Base-by-base conservation (phyloP, 2,113 vertebrate species). In the Mungos mungo region DNA sequence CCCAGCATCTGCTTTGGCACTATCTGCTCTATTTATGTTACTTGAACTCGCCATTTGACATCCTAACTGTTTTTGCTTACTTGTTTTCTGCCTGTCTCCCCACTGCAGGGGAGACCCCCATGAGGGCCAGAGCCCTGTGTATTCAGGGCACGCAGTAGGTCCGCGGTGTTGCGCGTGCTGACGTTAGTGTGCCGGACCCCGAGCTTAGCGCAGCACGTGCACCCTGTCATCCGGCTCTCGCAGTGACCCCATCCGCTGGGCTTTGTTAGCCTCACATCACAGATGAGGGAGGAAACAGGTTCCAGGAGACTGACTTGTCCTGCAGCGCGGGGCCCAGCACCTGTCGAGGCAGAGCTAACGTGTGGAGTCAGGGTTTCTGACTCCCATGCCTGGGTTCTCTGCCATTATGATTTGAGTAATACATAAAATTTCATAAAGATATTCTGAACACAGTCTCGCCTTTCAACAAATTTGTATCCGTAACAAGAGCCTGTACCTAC, bases 161-260 rank as follows among this genome's bases (percentile, higher is more conserved):
- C 84, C 2, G 69, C 47, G 8, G 1, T 33, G 66, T 38, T 45
- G 25, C 38, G 10, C 0, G 1, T 0, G 0, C 18, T 31, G 47
- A n/a, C 8, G 0, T 50, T 19, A 7, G 2, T 45, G 90, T 38
- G 45, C 45, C 18, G 21, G 66, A 71, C 21, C 8, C 3, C 15
- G 19, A 25, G 19, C 38, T 31, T 0, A 11, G 19, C 45, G 14
- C 27, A 8, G n/a, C 12, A 0, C 10, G 0, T 4, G 5, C 3
- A 2, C 31, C 52, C 63, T 27, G 13, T 77, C 3, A 0, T 19
- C 8, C 1, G 7, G 4, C 35, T 60, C 12, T 60, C 10, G 4
- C 18, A 12, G 9, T 29, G 79, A 41, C 45, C 45, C 0, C 0
- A 6, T 35, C 85, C 6, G 19, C 29, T 2, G n/a, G 47, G 10